These are phyloP conservation scores for Aix galericulata DNA, from an alignment of 2,113 vertebrate genomes.

Conservation along the genomic window DNA sequence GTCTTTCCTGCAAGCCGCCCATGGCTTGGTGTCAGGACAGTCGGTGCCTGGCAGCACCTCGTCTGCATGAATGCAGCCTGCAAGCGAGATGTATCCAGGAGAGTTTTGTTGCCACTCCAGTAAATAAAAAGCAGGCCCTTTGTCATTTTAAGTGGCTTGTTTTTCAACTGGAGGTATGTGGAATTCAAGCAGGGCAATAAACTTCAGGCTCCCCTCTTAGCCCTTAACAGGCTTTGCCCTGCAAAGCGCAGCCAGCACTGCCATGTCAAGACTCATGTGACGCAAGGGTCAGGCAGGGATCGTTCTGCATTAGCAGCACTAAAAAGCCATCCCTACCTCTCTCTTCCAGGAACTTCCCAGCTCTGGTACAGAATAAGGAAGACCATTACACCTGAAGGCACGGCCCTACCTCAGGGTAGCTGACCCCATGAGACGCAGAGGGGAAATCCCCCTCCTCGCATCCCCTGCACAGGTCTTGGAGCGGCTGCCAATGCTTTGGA, in stretches of 20 bases:
- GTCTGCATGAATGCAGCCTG: not conserved
- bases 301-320: not conserved
- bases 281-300: not conserved
- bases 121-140: slow-evolving; percentile 11
- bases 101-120: not conserved
- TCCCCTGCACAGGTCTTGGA: not conserved
- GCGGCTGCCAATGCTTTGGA: fast-evolving
- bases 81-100: not conserved
- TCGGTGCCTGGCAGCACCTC: not conserved
- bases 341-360: not conserved
- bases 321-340: not conserved
- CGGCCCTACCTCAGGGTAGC: fast-evolving
- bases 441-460: not conserved
- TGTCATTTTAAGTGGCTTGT: slow-evolving; percentile 29
- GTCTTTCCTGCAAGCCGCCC: not conserved
- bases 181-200: slow-evolving; percentile 27
- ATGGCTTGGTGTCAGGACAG: not conserved
- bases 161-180: not conserved
- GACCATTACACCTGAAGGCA: not conserved
- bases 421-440: not conserved
- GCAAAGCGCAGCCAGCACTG: not conserved
- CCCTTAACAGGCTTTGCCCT: not conserved
- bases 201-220: not conserved
- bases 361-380: not conserved
- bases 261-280: not conserved